Percentiles rank a stretch among this genome's conserved stretches.
phyloP scores from a whole-genome alignment of 2,888 invertebrate species.

The Eucera pruinosa region DNA sequence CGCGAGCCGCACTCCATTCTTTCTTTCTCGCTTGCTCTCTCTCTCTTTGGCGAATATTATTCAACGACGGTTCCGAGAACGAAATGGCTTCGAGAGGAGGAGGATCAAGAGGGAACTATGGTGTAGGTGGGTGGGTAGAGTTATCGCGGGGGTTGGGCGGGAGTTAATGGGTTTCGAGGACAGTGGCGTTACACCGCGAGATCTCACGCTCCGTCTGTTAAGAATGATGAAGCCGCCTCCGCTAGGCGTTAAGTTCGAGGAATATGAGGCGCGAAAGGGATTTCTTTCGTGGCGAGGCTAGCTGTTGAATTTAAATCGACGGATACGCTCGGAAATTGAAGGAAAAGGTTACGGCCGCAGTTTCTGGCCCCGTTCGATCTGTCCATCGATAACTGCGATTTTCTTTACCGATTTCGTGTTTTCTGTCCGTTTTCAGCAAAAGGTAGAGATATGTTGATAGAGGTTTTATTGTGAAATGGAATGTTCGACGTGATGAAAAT shows the following conservation, averaged over 20 bases:
- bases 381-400: conserved; percentile 1
- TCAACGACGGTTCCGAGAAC: conserved; percentile 40
- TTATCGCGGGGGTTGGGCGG: conserved; percentile 53
- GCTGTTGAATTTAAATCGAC: conserved; percentile 61
- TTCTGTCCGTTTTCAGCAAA: neutral
- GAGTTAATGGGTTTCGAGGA: conserved; percentile 79
- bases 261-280: conserved; percentile 53
- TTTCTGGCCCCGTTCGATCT: neutral
- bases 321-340: conserved; percentile 29
- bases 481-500: no score
- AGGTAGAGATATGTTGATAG: neutral
- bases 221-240: conserved; percentile 61
- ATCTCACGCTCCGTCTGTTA: conserved; percentile 66
- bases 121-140: conserved; percentile 41
- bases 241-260: conserved; percentile 53
- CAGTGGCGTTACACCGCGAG: conserved; percentile 69
- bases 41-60: conserved; percentile 47
- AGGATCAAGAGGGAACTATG: conserved; percentile 36
- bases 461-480: neutral
- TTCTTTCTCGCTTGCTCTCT: no score
- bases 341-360: conserved; percentile 45
- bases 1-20: no score
- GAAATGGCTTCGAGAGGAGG: conserved; percentile 47
- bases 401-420: neutral
- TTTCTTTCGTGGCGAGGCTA: conserved; percentile 54